Evolutionary conservation across 2,113 vertebrate species (phyloP).

Genomic region (Porphyrio hochstetteri): DNA sequence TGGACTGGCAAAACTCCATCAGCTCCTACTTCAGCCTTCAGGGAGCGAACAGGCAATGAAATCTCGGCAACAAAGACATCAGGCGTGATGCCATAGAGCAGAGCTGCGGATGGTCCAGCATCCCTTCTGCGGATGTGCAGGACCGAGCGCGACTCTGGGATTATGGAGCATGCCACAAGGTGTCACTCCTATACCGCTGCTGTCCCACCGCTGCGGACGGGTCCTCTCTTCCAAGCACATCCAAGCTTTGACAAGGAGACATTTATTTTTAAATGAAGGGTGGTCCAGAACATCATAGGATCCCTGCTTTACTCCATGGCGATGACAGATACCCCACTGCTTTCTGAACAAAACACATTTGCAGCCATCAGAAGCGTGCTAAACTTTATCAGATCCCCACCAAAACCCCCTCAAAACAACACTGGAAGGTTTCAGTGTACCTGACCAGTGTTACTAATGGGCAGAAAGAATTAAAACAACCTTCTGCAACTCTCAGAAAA

Average conservation of each 20-base stretch:
- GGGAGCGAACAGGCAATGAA: not conserved
- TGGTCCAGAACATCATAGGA: not conserved
- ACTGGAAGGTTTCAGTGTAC: not conserved
- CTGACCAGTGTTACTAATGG: not conserved
- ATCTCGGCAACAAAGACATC: not conserved
- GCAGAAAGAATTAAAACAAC: not conserved
- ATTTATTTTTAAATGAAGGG: not conserved
- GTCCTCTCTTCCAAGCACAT: not conserved
- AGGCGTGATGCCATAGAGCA: not conserved
- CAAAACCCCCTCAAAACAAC: not conserved
- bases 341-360: not conserved
- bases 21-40: not conserved
- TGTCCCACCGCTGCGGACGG: not conserved
- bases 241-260: not conserved
- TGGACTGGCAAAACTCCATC: not conserved
- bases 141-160: fast-evolving
- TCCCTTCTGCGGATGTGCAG: not conserved
- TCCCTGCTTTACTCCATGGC: not conserved
- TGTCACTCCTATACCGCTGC: not conserved
- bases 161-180: not conserved
- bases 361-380: not conserved
- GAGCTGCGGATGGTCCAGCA: not conserved
- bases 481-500: not conserved
- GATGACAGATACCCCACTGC: not conserved
- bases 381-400: not conserved